A percentile compares a stretch with the other conserved stretches of the same genome.
Evolutionary conservation across 2,113 vertebrate species (phyloP).

Genomic region (Pantherophis guttatus): DNA sequence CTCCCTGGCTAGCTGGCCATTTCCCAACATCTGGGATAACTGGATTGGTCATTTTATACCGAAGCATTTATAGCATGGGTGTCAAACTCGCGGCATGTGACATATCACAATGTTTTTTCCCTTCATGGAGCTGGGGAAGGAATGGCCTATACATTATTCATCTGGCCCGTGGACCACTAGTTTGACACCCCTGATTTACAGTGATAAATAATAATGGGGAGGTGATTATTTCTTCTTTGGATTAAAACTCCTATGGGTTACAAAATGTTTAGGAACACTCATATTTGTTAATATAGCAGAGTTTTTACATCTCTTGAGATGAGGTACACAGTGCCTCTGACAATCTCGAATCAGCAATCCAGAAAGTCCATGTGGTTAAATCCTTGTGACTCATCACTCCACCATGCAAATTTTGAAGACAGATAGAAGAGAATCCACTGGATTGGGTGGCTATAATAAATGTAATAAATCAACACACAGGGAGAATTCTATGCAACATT

Average conservation of each 20-base stretch:
- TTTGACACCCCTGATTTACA: too few species aligned
- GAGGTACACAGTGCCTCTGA: neutral
- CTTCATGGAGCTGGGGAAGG: too few species aligned
- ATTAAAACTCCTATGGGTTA: neutral
- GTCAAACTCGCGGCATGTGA: too few species aligned
- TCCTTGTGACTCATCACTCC: neutral
- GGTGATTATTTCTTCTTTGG: neutral
- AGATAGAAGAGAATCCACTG: neutral
- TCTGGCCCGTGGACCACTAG: too few species aligned
- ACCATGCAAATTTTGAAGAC: neutral
- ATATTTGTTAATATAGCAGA: neutral
- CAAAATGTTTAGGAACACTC: neutral
- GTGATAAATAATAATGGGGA: neutral
- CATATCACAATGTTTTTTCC: too few species aligned
- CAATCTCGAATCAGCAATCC: neutral
- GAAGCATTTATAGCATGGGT: too few species aligned
- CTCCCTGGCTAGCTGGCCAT: neutral
- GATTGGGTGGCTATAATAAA: neutral
- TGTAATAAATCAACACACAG: neutral
- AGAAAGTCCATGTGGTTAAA: neutral
- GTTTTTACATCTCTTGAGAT: neutral
- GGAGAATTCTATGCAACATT: neutral
- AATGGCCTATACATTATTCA: too few species aligned
- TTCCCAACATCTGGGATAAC: neutral
- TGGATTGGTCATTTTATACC: neutral